Evolutionary conservation across 2,888 invertebrate species (phyloP).

Genomic region (Rotaria sp.): DNA sequence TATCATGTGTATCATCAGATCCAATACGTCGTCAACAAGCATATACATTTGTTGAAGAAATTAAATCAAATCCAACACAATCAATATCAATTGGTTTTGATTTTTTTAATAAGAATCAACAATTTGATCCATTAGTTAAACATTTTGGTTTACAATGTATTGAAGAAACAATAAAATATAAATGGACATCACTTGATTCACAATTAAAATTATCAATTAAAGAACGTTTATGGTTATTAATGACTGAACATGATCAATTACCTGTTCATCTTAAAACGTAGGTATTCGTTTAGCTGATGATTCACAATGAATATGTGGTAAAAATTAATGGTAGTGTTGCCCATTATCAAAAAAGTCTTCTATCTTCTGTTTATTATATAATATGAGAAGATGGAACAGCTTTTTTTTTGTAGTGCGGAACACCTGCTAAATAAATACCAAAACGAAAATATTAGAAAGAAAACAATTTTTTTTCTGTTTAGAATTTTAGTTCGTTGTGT

Average conservation of each 20-base stretch:
- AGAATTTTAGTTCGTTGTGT: constrained; percentile 17
- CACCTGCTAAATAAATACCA: neutral
- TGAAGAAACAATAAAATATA: constrained; percentile 36
- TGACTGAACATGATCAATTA: constrained; percentile 7
- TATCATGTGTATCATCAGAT: constrained; percentile 13
- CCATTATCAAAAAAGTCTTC: no score
- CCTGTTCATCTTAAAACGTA: neutral
- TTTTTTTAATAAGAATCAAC: neutral
- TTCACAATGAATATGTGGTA: no score
- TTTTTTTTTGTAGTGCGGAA: no score
- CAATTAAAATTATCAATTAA: constrained; percentile 34
- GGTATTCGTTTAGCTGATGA: no score
- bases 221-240: constrained; percentile 35
- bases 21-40: neutral
- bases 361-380: no score
- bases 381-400: no score
- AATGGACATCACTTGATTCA: constrained; percentile 35
- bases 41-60: neutral
- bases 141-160: constrained; percentile 40
- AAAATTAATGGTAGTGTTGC: no score
- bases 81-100: constrained; percentile 10
- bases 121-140: neutral
- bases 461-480: neutral
- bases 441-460: neutral
- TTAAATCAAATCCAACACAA: constrained; percentile 6